Evolutionary conservation across 1,140 invertebrate genomes (phyloP), one percentile per base, ranked within the genome.

Genomic region (Formica exsecta): DNA sequence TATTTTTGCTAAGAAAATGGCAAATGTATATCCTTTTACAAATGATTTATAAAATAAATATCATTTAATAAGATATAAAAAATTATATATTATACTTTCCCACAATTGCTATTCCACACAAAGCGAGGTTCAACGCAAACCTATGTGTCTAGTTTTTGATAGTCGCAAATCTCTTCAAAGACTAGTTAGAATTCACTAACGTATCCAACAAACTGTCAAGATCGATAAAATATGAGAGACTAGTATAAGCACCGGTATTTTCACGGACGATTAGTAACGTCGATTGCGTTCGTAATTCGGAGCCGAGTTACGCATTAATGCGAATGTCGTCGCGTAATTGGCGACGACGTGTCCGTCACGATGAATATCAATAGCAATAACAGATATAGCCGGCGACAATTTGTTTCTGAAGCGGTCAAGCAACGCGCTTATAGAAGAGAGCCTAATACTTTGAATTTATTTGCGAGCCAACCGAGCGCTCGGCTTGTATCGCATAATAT

Each of bases 251-350:
- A 73, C 68, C 89, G 70, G 89, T 90, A 90, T 90, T 90, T 90
- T 90, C 89, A 90, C 70, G 88, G 88, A 87, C 86, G 88, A 90
- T 90, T 90, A 90, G 81, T 86, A 68, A 86, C 74, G 76, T 85
- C 74, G 85, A 79, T 77, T 85, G 61, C 83, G 44, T 66, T 22
- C 75, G 36, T 81, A 81, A 81, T 68, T 44, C 51, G 22, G n/a
- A 1, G 2, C 22, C 29, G 48, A 71, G 51, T 59, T 81, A 71
- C 54, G 66, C 54, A 81, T 81, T 81, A 81, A 73, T 73, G 66
- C 38, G 38, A 71, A 73, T 81, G 73, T 81, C 65, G 16, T 81
- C 65, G 22, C 38, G 51, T 81, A 81, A 81, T 81, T 81, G 22
- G 51, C 38, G 51, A 66, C 65, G 77, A 71, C 48, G 51, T 36